phyloP scores from a whole-genome alignment of 2,113 vertebrate genomes.

The Callipepla squamata region DNA sequence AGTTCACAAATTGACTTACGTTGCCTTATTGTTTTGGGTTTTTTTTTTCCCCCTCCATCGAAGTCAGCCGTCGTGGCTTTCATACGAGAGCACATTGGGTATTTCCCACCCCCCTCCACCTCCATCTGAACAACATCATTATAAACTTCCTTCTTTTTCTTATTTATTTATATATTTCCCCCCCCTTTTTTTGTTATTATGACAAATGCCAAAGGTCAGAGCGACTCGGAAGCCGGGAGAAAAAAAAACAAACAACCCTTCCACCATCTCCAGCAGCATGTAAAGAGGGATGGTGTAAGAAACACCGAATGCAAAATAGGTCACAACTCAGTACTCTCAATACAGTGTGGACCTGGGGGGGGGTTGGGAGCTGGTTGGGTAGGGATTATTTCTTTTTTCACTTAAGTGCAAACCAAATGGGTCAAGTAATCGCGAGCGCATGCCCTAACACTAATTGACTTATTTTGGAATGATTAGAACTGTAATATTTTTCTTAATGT shows the following conservation, averaged over 20 bases:
- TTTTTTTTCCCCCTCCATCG: neutral
- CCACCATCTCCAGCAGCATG: neutral
- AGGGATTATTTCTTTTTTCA: slow-evolving; percentile 51
- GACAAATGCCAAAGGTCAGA: slow-evolving; percentile 78
- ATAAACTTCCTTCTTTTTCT: slow-evolving; percentile 68
- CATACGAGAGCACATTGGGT: slow-evolving; percentile 84
- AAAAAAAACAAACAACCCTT: neutral
- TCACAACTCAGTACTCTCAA: slow-evolving; percentile 71
- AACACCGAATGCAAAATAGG: slow-evolving; percentile 72
- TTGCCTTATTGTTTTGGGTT: slow-evolving; percentile 59
- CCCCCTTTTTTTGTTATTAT: slow-evolving; percentile 24
- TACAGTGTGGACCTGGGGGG: neutral
- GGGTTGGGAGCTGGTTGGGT: neutral
- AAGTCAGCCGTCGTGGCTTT: slow-evolving; percentile 83
- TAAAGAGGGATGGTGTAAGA: neutral
- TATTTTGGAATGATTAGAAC: slow-evolving; percentile 84
- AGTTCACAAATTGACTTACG: slow-evolving; percentile 98
- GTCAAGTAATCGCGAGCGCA: slow-evolving; percentile 79
- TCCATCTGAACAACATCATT: slow-evolving; percentile 84
- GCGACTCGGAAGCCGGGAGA: slow-evolving; percentile 69
- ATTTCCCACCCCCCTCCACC: slow-evolving; percentile 54
- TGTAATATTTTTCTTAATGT: slow-evolving; percentile 87
- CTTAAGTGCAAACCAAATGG: slow-evolving; percentile 81
- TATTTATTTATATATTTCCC: neutral
- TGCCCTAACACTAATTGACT: slow-evolving; percentile 86